Evolutionary conservation across 1,140 invertebrate genomes (phyloP), one percentile per base, ranked within the genome.

Genomic region (Philopotamus ludificatus): DNA sequence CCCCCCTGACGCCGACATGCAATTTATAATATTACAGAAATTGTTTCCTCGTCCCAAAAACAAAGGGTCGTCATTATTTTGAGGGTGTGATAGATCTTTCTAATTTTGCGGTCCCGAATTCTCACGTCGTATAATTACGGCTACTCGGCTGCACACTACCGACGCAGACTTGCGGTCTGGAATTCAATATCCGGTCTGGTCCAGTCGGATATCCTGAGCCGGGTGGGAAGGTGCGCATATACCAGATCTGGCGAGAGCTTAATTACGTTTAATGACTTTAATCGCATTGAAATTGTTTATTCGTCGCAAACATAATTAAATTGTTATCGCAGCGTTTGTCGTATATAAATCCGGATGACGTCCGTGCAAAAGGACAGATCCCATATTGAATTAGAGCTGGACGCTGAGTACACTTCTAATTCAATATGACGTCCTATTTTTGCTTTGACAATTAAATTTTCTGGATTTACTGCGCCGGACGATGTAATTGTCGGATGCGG

Each of bases 101-200:
- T n/a, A n/a, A n/a, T n/a, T n/a, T n/a, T n/a, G n/a, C n/a, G n/a
- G n/a, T 20, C 20, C 15, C 45, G 45, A 4, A 23, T 45, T 26
- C 61, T 39, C 49, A 28, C 50, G 42, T 25, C n/a, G 50, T 41
- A 54, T 63, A 63, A 63, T 68, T 64, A 64, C 66, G 55, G 47
- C 59, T 59, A 68, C 61, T 68, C 54, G 66, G 66, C 64, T 68
- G 63, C 66, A 51, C 55, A 42, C 66, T 63, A 59, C 66, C 66
- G 58, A 54, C 53, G 22, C 47, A 26, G 59, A 58, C 51, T 62
- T 63, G 65, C 18, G 53, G 42, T 50, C 60, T 41, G 66, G 61
- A 64, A 68, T 68, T 64, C 66, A 68, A 68, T 68, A 68, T 68
- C 66, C 66, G 66, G 66, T 63, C 47, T 49, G 15, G 47, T 49